Evolutionary conservation across 1,140 invertebrate species (phyloP), one percentile per base, ranked within the genome.

Genomic region (Drosophila tani): DNA sequence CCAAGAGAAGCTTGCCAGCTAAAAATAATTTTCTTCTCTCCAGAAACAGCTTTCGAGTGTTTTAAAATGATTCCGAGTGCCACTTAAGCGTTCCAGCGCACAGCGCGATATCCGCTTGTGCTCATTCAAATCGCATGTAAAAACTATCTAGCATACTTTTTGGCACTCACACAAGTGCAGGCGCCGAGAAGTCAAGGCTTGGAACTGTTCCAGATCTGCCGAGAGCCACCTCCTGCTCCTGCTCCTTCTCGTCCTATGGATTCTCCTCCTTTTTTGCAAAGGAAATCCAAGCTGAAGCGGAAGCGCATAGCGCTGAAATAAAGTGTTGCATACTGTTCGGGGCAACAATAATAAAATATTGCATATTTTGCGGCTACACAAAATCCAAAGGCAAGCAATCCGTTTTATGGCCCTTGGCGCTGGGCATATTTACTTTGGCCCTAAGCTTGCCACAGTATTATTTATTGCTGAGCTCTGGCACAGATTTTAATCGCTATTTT

Each of bases 81-180:
- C 82, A 85, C 82, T 85, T 78, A 81, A 75, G 81, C 75, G 79
- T 65, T 57, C 38, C 60, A 65, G 41, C 41, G 46, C 68, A 58
- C 64, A 64, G 60, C 71, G 69, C 57, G 74, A 87, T 84, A 84
- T 87, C 84, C 84, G 84, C 57, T 87, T 84, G 85, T 78, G 81
- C 84, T 88, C 84, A 87, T 87, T 88, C 85, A 87, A 87, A 87
- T 88, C 81, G 81, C 84, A 83, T 87, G 81, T 83, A 87, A 87
- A 88, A 87, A 88, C 76, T 83, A 81, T 87, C 68, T 81, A 70
- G 68, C 43, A 67, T 67, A 81, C 43, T 83, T 83, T 78, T 80
- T 88, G 81, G 82, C 78, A 81, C 63, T 81, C 69, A 43, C 71
- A 65, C 56, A 65, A 68, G 69, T 17, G 65, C 53, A 65, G 46